Percentiles rank a stretch among this genome's conserved stretches.
Evolutionary conservation across 2,113 vertebrate species (phyloP).

Genomic region (Pygoscelis antarcticus): DNA sequence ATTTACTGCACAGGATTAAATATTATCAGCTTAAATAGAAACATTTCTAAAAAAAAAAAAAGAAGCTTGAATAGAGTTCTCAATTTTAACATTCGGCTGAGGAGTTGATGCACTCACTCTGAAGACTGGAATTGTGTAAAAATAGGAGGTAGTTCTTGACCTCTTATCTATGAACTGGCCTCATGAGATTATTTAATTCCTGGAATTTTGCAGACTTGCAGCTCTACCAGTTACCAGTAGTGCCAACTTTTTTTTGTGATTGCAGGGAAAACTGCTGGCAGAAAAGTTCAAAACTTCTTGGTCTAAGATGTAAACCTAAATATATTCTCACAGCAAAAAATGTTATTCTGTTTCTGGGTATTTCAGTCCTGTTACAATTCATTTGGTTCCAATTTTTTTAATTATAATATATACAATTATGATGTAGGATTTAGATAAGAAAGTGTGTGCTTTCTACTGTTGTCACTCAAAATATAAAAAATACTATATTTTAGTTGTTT

Average conservation of each 20-base stretch:
- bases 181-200: not conserved
- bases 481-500: not conserved
- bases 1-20: not conserved
- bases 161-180: not conserved
- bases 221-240: not conserved
- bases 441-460: not conserved
- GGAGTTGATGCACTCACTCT: not conserved
- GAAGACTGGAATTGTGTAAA: not conserved
- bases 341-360: not conserved
- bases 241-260: not conserved
- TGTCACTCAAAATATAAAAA: not conserved
- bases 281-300: not conserved
- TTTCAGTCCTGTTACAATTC: not conserved
- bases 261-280: not conserved
- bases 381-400: not conserved
- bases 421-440: not conserved
- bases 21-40: conserved; percentile 8
- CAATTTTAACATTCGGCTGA: not conserved
- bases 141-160: not conserved
- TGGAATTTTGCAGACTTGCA: not conserved
- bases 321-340: not conserved
- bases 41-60: not conserved
- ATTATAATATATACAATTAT: not conserved
- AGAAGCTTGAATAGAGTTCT: not conserved
- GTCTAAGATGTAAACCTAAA: not conserved